These are phyloP conservation scores for Podarcis raffonei DNA, from an alignment of 2,113 vertebrate genomes.

Conservation along the genomic window DNA sequence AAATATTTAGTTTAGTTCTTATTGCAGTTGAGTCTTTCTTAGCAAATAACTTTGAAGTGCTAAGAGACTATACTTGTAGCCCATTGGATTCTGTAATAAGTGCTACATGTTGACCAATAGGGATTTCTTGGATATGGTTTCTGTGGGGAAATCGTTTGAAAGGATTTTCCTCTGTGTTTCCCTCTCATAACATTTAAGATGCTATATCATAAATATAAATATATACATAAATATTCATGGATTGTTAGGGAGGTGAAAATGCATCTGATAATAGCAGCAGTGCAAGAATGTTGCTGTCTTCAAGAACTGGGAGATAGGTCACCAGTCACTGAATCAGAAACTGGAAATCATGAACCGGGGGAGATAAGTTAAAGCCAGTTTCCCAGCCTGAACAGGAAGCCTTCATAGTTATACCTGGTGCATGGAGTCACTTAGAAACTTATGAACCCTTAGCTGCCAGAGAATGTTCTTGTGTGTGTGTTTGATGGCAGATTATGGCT, in stretches of 20 bases:
- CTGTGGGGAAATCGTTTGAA: neutral
- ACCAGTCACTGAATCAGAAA: neutral
- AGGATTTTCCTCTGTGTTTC: neutral
- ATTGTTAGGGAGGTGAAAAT: neutral
- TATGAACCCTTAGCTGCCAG: neutral
- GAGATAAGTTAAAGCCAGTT: neutral
- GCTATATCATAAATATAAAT: neutral
- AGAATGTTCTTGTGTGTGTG: neutral
- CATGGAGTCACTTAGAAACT: neutral
- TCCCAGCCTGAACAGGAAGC: neutral
- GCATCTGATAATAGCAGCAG: neutral
- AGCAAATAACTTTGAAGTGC: neutral
- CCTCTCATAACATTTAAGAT: neutral
- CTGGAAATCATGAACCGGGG: neutral
- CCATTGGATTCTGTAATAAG: neutral
- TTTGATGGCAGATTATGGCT: neutral
- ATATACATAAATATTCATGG: too few relatives aligned
- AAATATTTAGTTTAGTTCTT: neutral
- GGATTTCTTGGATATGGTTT: neutral
- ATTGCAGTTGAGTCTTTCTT: neutral
- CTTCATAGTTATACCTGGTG: neutral
- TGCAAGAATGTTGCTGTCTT: neutral
- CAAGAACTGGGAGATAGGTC: neutral
- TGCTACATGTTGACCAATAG: neutral
- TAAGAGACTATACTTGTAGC: neutral